Evolutionary conservation across 2,888 invertebrate genomes (phyloP), one percentile per base, ranked within the genome.

Genomic region (Auanema freiburgensis): DNA sequence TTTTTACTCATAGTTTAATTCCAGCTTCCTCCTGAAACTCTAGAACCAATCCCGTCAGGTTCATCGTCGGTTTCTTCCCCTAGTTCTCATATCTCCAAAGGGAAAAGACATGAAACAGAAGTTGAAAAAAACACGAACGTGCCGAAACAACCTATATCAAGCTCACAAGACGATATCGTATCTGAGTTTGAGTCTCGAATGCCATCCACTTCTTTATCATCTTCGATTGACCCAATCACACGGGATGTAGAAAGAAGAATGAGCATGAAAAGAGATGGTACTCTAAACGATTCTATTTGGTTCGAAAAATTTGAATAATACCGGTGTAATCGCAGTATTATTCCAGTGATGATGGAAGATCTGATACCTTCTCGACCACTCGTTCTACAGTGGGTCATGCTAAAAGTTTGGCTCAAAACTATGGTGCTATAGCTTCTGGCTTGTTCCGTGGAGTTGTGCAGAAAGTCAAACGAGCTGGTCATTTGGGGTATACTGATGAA

Each of bases 211-310:
- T n/a, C 64, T 56, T 10, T 66, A n/a, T 63, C 65, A 0, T 59
- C 66, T 2, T 66, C 74, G 0, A 57, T 79, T n/a, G 82, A 82
- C 63, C 82, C 82, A 8, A 79, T 82, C 8, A 77, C 82, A 1
- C 56, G 74, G 23, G 81, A 83, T 59, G 79, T 82, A 14, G 76
- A 81, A 43, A 60, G 82, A 50, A 56, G 81, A 51, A 63, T 82
- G 71, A 81, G 82, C 43, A 75, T 81, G 79, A 80, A 80, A 57
- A 59, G 72, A 18, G 72, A 72, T 55, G 68, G 72, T 18, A 64
- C 70, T 10, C 24, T 59, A 33, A 51, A 57, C 12, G 69, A 69
- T 33, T 66, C 59, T n/a, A 66, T 52, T 46, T 55, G 43, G 71
- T 63, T 50, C 51, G 50, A 42, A 25, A 21, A 41, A 25, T 53